A percentile compares a stretch with the other conserved stretches of the same genome.
Conservation (phyloP, 2,797 vertebrate species). For the Distichodus sexfasciatus region DNA sequence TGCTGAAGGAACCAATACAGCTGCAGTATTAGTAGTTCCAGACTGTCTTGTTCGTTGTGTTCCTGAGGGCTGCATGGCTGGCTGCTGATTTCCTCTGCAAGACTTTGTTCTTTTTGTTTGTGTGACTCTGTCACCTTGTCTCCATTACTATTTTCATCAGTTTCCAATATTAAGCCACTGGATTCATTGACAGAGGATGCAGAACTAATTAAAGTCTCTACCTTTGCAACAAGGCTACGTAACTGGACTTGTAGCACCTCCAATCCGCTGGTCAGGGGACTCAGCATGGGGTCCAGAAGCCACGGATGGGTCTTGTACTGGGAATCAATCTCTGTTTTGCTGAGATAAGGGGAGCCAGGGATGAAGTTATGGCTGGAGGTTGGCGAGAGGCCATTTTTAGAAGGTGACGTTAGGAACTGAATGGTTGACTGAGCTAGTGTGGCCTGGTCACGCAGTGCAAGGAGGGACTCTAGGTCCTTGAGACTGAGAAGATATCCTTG, state of each 20-base stretch:
- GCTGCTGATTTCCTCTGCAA: slow-evolving; percentile 18
- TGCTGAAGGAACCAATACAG: slow-evolving; percentile 89
- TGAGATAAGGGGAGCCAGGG: slow-evolving; percentile 52
- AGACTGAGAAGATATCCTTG: slow-evolving; percentile 55
- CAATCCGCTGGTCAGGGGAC: slow-evolving; percentile 78
- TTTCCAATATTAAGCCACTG: slow-evolving; percentile 3
- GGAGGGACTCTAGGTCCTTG: slow-evolving; percentile 77
- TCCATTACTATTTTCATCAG: slow-evolving; percentile 46
- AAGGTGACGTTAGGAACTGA: slow-evolving; percentile 75
- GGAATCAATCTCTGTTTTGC: slow-evolving; percentile 42
- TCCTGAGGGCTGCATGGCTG: slow-evolving; percentile 18
- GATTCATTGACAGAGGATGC: slow-evolving; percentile 16
- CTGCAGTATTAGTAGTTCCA: slow-evolving; percentile 84
- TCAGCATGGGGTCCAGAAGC: slow-evolving; percentile 67
- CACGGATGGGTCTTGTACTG: slow-evolving; percentile 54
- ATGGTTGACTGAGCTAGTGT: slow-evolving; percentile 84
- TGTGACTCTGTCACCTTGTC: slow-evolving; percentile 48
- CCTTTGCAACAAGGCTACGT: slow-evolving; percentile 74
- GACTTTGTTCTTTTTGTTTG: slow-evolving; percentile 28
- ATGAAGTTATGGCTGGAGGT: slow-evolving; percentile 61
- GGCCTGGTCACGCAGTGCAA: slow-evolving; percentile 84
- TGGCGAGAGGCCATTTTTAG: slow-evolving; percentile 75
- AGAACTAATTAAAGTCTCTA: slow-evolving; percentile 69
- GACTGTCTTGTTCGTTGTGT: slow-evolving; percentile 74
- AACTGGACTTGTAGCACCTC: slow-evolving; percentile 87